Evolutionary conservation across 2,113 vertebrate genomes (phyloP).

Genomic region (Aix galericulata): DNA sequence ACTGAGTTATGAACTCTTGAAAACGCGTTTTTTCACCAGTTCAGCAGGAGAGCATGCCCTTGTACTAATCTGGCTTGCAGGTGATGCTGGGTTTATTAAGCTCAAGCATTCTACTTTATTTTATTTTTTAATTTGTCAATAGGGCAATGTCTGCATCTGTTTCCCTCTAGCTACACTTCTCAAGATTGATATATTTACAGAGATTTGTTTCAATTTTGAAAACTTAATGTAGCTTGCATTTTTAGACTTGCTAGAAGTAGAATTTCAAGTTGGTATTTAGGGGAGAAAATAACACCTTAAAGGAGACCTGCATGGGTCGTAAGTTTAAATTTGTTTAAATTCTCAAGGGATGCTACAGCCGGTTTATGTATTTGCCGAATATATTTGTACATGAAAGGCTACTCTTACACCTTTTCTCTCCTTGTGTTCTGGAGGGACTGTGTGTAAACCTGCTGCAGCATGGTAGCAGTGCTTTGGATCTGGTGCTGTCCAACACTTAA

Average conservation of each 20-base stretch:
- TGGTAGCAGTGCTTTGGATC: neutral
- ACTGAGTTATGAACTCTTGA: neutral
- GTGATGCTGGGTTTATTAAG: neutral
- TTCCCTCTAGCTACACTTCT: neutral
- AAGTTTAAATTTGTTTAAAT: neutral
- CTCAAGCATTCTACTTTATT: neutral
- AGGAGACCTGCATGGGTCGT: neutral
- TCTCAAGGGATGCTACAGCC: neutral
- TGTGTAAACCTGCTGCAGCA: neutral
- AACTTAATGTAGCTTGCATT: neutral
- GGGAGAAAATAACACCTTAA: neutral
- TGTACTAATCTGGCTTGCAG: neutral
- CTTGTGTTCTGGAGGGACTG: neutral
- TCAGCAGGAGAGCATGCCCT: neutral
- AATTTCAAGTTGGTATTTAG: neutral
- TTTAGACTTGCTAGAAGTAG: neutral
- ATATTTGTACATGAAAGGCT: neutral
- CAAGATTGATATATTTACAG: neutral
- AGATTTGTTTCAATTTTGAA: neutral
- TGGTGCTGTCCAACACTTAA: neutral
- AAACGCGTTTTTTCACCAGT: neutral
- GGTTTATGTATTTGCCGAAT: neutral
- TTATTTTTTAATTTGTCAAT: neutral
- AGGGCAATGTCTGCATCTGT: neutral
- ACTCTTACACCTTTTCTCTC: neutral